phyloP scores from a whole-genome alignment of 2,113 vertebrate genomes.

The Tupaia chinensis region DNA sequence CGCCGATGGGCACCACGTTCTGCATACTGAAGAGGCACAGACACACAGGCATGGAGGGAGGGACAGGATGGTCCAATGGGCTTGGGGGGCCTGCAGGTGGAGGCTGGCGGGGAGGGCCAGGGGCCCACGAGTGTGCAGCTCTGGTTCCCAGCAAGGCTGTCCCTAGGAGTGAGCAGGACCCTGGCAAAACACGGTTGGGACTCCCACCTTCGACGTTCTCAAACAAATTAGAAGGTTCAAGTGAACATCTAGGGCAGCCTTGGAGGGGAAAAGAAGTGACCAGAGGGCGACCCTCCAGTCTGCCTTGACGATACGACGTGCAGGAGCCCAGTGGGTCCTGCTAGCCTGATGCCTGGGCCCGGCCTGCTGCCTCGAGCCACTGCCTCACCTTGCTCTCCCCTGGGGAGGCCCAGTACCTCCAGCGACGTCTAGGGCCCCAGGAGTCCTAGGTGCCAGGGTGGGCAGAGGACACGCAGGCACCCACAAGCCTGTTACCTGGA shows the following conservation, averaged over 20 bases:
- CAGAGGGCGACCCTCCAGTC: background rate
- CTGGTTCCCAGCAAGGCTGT: constrained; percentile 59
- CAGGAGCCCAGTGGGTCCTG: background rate
- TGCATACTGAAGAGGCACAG: constrained; percentile 91
- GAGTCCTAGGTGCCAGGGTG: constrained; percentile 19
- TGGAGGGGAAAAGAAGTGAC: background rate
- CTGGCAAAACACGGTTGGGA: constrained; percentile 29
- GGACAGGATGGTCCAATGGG: constrained; percentile 61
- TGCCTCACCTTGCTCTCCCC: background rate
- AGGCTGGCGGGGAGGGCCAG: background rate
- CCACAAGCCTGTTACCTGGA: constrained; percentile 90
- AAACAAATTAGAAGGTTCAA: constrained; percentile 11
- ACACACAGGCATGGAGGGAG: constrained; percentile 78
- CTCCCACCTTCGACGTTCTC: background rate
- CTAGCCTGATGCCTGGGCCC: background rate
- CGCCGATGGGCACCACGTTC: constrained; percentile 94
- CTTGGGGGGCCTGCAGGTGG: background rate
- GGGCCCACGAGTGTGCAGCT: constrained; percentile 12
- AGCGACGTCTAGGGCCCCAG: background rate
- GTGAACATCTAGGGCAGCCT: constrained; percentile 16
- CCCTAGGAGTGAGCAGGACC: constrained; percentile 23
- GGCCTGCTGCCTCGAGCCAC: background rate
- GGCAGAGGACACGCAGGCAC: background rate
- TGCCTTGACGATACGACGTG: background rate
- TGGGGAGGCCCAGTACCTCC: background rate